A percentile compares a stretch with the other conserved stretches of the same genome.
phyloP scores from a whole-genome alignment of 2,113 vertebrate genomes.

The Malurus alboscapulatus region DNA sequence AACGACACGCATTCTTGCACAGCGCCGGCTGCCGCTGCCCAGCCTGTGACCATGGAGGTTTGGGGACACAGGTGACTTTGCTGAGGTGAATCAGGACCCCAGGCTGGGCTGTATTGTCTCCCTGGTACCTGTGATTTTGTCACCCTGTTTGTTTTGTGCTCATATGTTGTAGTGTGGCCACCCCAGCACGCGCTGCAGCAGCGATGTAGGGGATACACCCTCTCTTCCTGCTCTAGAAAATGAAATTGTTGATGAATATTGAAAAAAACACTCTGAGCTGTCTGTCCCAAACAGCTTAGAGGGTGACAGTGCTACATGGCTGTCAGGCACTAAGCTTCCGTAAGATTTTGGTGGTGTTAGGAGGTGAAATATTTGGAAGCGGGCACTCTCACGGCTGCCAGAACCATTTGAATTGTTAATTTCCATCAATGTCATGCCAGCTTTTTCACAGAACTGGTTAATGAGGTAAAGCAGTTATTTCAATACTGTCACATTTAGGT shows the following conservation, averaged over 20 bases:
- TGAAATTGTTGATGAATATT: background rate
- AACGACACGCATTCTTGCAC: rapidly evolving
- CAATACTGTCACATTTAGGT: background rate
- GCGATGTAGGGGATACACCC: rapidly evolving
- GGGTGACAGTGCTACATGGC: background rate
- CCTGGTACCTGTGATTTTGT: rapidly evolving
- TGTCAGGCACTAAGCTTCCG: background rate
- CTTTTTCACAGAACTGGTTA: slow-evolving; percentile 30
- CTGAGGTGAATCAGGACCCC: background rate
- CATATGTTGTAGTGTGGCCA: rapidly evolving
- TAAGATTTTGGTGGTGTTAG: background rate
- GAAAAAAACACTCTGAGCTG: background rate
- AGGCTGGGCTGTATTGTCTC: background rate
- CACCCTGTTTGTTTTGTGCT: rapidly evolving
- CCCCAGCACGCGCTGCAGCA: rapidly evolving
- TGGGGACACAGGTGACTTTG: background rate
- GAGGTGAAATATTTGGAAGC: slow-evolving; percentile 30
- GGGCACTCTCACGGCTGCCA: background rate
- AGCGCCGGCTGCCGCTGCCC: rapidly evolving
- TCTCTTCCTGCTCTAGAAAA: background rate
- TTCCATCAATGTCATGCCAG: slow-evolving; percentile 29
- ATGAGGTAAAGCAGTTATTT: slow-evolving; percentile 37
- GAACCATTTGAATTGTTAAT: slow-evolving; percentile 55
- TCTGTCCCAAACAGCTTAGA: background rate
- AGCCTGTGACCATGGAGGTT: rapidly evolving